Evolutionary conservation across 2,888 invertebrate species (phyloP), one percentile per base, ranked within the genome.

Genomic region (Leptopilina drosophilae): DNA sequence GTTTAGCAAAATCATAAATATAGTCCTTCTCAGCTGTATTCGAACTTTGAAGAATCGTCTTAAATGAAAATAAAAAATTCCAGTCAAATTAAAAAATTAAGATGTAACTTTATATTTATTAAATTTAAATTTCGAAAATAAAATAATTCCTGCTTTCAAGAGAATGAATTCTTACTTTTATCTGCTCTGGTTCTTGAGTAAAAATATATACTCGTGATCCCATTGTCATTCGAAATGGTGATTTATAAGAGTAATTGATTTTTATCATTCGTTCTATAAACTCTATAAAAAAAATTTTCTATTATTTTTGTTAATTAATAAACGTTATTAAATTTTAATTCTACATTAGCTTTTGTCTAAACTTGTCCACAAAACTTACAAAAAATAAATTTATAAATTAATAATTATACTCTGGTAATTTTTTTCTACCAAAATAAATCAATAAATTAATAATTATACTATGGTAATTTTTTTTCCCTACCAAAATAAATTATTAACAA

Each of bases 221-320:
- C 7, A 62, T 8, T 9, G 20, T 20, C 15, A 62, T 15, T 62
- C n/a, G 20, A 20, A 62, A 62, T 20, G 62, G 62, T 20, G 62
- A 62, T 20, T 15, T 20, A n/a, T 62, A 77, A 49, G 67, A 20
- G 49, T 62, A 77, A 77, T 46, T 79, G 59, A 15, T 79, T 79
- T 14, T 62, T 26, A 79, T 59, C 26, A 67, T 46, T 62, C 15
- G 77, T 59, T 59, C 59, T 15, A 79, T 64, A 77, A 33, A 66
- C 77, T 53, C 40, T 78, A 78, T 40, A 76, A 66, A 77, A 56
- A 53, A 46, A 12, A 77, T 42, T 53, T 76, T 8, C 7, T 42
- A 33, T 6, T 42, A 33, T 33, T 20, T 20, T 20, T 20, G 33
- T 33, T 33, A 33, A 33, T 33, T 33, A 33, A 33, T 33, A 33